A percentile compares a stretch with the other conserved stretches of the same genome.
Conservation (phyloP, 2,888 invertebrate genomes). For the Caenorhabditis doughertyi region DNA sequence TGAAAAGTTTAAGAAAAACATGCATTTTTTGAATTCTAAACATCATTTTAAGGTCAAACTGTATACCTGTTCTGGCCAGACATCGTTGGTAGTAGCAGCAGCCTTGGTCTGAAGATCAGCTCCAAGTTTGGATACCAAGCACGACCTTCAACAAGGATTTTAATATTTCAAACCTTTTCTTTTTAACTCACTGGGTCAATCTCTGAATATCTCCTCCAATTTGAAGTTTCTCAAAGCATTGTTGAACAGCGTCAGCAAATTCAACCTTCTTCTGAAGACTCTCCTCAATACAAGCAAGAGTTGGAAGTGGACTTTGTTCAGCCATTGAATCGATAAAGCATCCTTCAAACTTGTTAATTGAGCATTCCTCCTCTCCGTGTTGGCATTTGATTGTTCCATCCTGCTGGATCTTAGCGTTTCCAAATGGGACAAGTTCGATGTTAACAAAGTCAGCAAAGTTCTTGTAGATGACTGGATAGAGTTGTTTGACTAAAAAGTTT, state of each 20-base stretch:
- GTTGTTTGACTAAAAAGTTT: slow-evolving; percentile 72
- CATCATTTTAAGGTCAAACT: not conserved
- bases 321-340: slow-evolving; percentile 75
- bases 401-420: slow-evolving; percentile 77
- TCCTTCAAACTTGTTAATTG: slow-evolving; percentile 76
- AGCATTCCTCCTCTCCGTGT: slow-evolving; percentile 80
- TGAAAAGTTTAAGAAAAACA: not conserved
- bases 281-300: slow-evolving; percentile 75
- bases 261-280: slow-evolving; percentile 56
- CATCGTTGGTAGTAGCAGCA: slow-evolving; percentile 72
- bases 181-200: slow-evolving; percentile 67
- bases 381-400: slow-evolving; percentile 77
- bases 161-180: not conserved
- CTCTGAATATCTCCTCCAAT: slow-evolving; percentile 70
- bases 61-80: slow-evolving; percentile 70
- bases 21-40: no score
- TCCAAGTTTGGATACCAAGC: slow-evolving; percentile 74
- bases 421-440: slow-evolving; percentile 81
- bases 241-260: slow-evolving; percentile 71
- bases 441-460: slow-evolving; percentile 75
- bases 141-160: slow-evolving; percentile 60
- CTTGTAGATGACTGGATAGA: slow-evolving; percentile 74
- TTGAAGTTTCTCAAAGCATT: slow-evolving; percentile 72
- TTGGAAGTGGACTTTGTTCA: slow-evolving; percentile 72
- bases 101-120: slow-evolving; percentile 74